A percentile compares a stretch with the other conserved stretches of the same genome.
Evolutionary conservation across 2,113 vertebrate species (phyloP).

Genomic region (Calidris pugnax): DNA sequence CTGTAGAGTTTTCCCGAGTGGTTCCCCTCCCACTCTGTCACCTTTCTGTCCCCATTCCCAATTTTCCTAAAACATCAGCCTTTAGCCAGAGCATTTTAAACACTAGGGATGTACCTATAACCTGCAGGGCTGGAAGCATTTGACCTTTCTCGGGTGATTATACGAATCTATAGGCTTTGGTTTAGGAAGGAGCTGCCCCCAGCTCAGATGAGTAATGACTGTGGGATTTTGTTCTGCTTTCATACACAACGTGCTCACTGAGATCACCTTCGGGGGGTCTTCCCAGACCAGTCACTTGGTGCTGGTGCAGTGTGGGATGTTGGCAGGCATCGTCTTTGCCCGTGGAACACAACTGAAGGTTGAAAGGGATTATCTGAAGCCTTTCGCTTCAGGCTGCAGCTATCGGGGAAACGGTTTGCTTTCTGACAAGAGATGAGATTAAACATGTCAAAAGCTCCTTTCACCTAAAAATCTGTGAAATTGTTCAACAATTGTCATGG

Average conservation of each 20-base stretch:
- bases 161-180: not conserved
- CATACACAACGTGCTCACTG: not conserved
- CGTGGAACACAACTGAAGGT: not conserved
- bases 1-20: not conserved
- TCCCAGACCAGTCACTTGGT: not conserved
- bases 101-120: not conserved
- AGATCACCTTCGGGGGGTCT: not conserved
- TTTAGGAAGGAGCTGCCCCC: not conserved
- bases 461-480: not conserved
- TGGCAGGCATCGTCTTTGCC: not conserved
- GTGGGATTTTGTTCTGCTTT: not conserved
- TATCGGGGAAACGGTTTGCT: not conserved
- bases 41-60: not conserved
- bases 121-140: not conserved
- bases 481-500: not conserved
- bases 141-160: not conserved
- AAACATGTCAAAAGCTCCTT: not conserved
- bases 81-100: not conserved
- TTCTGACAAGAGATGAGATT: conserved; percentile 23
- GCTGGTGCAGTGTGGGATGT: not conserved
- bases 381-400: not conserved
- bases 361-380: not conserved
- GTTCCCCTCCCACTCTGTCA: not conserved
- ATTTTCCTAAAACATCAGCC: not conserved
- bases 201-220: not conserved